Evolutionary conservation across 1,140 invertebrate genomes (phyloP), one percentile per base, ranked within the genome.

Genomic region (Cepaea nemoralis): DNA sequence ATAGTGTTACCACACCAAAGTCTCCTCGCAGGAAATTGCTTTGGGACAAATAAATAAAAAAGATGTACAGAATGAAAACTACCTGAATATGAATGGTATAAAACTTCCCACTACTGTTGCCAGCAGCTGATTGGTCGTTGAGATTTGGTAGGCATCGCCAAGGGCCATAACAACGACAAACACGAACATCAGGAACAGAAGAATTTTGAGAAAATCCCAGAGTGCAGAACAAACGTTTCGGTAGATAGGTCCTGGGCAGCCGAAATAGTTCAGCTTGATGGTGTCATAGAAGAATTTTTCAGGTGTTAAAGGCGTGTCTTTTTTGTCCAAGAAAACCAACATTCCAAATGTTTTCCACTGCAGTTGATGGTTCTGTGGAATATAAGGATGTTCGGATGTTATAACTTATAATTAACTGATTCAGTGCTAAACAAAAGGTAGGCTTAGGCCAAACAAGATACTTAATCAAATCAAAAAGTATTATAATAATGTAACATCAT

Each of bases 181-280:
- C 27, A 89, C 84, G 74, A 89, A 89, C 19, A 86, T n/a, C 12
- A 89, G 81, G 82, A 89, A 89, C 0, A 86, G 31, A 8, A 86
- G 63, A 33, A 89, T 86, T 16, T 79, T 70, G 5, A 81, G 16
- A 40, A 88, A 85, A 5, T 83, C 76, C 67, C 39, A 78, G 10
- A 85, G 59, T 3, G 88, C 87, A 22, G 31, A 40, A 0, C 84
- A 50, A 40, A 86, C 33, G 40, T 84, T 86, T 3, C 67, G 33
- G 33, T 85, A 83, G 5, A 86, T 37, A 16, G 82, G 81, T 14
- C 88, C 88, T 16, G 88, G 88, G 24, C 84, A 85, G 0, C 87
- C 86, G 63, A 39, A 78, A 66, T 84, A 83, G 70, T 84, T 71
- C 75, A 88, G 82, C 12, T 83, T 33, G 33, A 83, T 86, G 19